phyloP scores from a whole-genome alignment of 2,113 vertebrate genomes.

The Salvelinus fontinalis region DNA sequence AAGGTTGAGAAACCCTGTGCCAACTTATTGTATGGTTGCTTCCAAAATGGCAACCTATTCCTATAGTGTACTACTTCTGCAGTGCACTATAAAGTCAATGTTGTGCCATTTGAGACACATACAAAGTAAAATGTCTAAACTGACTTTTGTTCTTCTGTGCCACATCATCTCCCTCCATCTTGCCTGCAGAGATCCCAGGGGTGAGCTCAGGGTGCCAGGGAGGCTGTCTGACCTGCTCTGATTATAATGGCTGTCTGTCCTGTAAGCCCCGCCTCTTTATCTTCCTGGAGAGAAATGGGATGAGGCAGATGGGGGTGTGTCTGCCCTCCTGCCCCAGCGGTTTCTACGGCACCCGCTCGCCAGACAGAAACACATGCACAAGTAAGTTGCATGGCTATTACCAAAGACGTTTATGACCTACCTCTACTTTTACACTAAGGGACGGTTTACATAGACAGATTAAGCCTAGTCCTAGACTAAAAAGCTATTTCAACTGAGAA shows the following conservation, averaged over 20 bases:
- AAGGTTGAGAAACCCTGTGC: too few species aligned
- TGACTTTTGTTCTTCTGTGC: conserved; percentile 77
- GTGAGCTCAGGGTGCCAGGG: conserved; percentile 87
- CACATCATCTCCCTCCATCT: conserved; percentile 48
- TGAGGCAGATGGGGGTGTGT: conserved; percentile 97
- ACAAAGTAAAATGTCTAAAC: conserved; percentile 4
- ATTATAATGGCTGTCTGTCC: conserved; percentile 97
- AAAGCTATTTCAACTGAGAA: too few species aligned
- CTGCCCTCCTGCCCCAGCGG: conserved; percentile 93
- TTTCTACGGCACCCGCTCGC: conserved; percentile 93
- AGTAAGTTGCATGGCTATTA: conserved; percentile 78
- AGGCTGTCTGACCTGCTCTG: conserved; percentile 95
- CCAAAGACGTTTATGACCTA: too few species aligned
- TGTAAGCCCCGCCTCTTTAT: conserved; percentile 97
- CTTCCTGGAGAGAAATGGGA: conserved; percentile 95
- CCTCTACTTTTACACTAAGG: too few species aligned
- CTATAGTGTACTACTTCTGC: too few species aligned
- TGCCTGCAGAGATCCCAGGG: conserved; percentile 81
- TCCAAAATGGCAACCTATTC: too few species aligned
- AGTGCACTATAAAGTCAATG: too few species aligned
- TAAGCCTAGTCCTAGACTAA: too few species aligned
- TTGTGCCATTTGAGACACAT: not conserved
- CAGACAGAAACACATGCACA: conserved; percentile 95
- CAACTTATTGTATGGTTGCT: too few species aligned
- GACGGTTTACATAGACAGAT: too few species aligned